A percentile compares a stretch with the other conserved stretches of the same genome.
Conservation (phyloP, 2,888 invertebrate genomes). For the Pyralis farinalis region DNA sequence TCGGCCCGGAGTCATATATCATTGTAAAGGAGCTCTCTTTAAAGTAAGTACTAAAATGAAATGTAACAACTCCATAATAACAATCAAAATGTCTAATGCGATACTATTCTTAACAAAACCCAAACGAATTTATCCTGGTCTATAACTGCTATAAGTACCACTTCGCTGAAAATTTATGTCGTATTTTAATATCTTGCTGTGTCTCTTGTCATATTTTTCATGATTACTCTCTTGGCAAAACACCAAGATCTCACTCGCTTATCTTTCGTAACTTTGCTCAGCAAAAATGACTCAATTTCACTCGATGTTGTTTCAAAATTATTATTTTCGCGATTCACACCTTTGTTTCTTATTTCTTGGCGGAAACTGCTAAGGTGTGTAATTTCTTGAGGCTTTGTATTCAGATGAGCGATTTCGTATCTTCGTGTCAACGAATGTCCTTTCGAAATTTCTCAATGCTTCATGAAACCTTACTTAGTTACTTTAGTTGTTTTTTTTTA, state of each 20-base stretch:
- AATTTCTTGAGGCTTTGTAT: too few relatives aligned
- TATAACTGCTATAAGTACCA: constrained; percentile 17
- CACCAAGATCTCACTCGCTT: constrained; percentile 66
- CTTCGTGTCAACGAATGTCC: too few relatives aligned
- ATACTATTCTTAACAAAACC: not conserved
- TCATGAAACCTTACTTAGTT: too few relatives aligned
- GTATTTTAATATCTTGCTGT: constrained; percentile 62
- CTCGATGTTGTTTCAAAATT: constrained; percentile 29
- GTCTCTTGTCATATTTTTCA: constrained; percentile 65
- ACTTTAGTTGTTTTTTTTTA: too few relatives aligned
- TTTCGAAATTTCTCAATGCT: too few relatives aligned
- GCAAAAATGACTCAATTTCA: constrained; percentile 39
- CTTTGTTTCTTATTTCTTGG: constrained; percentile 12
- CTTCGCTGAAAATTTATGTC: constrained; percentile 52
- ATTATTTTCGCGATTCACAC: constrained; percentile 14
- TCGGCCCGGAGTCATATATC: constrained; percentile 75
- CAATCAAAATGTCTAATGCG: constrained; percentile 12
- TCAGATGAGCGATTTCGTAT: too few relatives aligned
- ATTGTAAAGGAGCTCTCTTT: constrained; percentile 62
- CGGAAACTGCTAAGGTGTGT: not conserved
- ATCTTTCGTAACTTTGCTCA: constrained; percentile 63
- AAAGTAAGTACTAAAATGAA: constrained; percentile 49
- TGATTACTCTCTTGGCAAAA: constrained; percentile 71
- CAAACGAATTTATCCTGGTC: too few relatives aligned
- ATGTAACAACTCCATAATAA: constrained; percentile 22